Base-by-base conservation (phyloP, 2,888 invertebrate genomes). In the Lampropteryx suffumata region DNA sequence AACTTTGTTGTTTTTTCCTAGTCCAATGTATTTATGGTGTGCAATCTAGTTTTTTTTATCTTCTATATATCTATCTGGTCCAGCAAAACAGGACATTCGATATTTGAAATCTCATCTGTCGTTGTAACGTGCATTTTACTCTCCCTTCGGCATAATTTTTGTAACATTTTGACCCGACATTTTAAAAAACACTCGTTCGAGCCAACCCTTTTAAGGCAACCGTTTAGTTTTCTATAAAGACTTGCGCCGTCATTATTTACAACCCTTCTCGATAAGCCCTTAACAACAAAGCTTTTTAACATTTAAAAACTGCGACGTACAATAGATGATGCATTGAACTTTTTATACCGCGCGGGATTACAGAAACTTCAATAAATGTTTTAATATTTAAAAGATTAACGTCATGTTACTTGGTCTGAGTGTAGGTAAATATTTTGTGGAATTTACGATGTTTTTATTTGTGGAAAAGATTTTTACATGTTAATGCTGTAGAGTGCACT, bases 301-400 rank as follows among this genome's bases (percentile, higher is more conserved):
- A 87, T 89, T 88, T 89, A 81, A 84, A 89, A 89, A 84, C 82
- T 78, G 61, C 74, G 69, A 59, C 70, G 69, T 74, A 87, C 82
- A 88, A 88, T 79, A 67, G 78, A 69, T 79, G 80, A 79, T 78
- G 79, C 72, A 84, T 85, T 75, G 81, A 73, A 67, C 76, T 82
- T 84, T 82, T 82, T 79, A 68, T 59, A 68, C 68, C 71, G 65
- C 55, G 59, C 37, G 33, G 84, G 87, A 84, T 88, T 87, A 87
- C 61, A 60, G 63, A 52, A 62, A 73, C 73, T 76, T 76, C 70
- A 69, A 76, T 81, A 86, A 89, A 89, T 89, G 88, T 88, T 88
- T 88, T 84, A 88, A 88, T 89, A 82, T 88, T 90, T 89, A 89
- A 86, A 75, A 83, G 90, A 89, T 90, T 89, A 90, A 65, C 81